Percentiles rank a stretch among this genome's conserved stretches.
Conservation (phyloP, 2,113 vertebrate genomes). For the Monopterus albus region DNA sequence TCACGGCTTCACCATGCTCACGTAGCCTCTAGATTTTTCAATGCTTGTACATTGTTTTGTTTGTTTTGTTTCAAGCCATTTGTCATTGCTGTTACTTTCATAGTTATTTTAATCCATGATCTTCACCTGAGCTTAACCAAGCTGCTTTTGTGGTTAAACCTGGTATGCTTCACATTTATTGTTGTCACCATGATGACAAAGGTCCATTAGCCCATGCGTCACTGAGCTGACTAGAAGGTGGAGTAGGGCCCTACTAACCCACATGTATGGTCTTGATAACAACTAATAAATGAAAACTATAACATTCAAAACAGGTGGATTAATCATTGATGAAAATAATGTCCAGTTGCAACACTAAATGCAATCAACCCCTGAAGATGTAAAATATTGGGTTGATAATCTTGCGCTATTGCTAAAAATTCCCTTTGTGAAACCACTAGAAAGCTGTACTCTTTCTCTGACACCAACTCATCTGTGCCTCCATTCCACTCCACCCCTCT, state of each 20-base stretch:
- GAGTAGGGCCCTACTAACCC: too few relatives aligned
- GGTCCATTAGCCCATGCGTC: too few relatives aligned
- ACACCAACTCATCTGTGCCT: slow-evolving; percentile 33
- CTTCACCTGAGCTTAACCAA: too few relatives aligned
- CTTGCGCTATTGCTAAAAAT: background rate
- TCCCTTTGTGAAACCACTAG: background rate
- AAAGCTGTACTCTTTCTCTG: background rate
- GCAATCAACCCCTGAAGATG: background rate
- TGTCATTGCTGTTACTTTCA: too few relatives aligned
- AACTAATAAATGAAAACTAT: too few relatives aligned
- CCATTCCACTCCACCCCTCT: slow-evolving; percentile 12
- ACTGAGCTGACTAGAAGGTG: too few relatives aligned
- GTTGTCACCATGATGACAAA: too few relatives aligned
- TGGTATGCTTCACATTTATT: too few relatives aligned
- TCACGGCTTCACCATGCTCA: slow-evolving; percentile 12
- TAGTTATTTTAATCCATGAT: too few relatives aligned
- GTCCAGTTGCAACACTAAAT: background rate
- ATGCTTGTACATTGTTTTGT: slow-evolving; percentile 18
- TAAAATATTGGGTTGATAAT: background rate
- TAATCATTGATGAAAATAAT: background rate
- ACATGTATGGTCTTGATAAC: too few relatives aligned
- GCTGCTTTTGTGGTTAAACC: too few relatives aligned
- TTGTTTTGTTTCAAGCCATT: background rate
- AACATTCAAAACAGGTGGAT: background rate
- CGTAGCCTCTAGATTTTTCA: slow-evolving; percentile 31